Percentiles rank a stretch among this genome's conserved stretches.
Evolutionary conservation across 2,888 invertebrate species (phyloP).

Genomic region (Halocaridina rubra): DNA sequence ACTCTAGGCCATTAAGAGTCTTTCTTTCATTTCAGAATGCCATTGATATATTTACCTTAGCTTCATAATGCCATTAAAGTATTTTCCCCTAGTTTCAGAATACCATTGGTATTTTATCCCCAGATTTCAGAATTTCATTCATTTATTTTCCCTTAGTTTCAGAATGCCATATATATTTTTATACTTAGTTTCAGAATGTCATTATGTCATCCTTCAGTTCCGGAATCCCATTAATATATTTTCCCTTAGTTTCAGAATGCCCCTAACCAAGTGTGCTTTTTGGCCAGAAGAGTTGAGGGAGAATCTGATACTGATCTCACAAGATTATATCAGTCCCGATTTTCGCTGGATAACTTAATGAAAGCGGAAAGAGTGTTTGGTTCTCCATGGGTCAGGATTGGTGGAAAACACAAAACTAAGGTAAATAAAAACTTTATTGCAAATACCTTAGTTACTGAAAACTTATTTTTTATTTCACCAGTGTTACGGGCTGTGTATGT

Average conservation of each 20-base stretch:
- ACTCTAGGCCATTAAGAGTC: no score
- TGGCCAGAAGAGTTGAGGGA: conserved; percentile 10
- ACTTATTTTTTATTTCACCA: no score
- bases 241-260: conserved; percentile 9
- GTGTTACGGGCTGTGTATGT: no score
- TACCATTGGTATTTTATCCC: background rate
- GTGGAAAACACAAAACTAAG: background rate
- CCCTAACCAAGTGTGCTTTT: conserved; percentile 29
- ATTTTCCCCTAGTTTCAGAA: background rate
- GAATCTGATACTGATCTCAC: no score
- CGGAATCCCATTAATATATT: background rate
- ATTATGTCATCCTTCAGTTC: no score
- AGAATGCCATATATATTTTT: background rate
- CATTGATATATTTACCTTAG: no score
- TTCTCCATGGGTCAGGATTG: background rate
- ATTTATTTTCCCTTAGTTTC: background rate
- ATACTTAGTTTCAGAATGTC: background rate
- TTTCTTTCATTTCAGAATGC: no score
- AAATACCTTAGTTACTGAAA: no score
- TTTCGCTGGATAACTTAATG: background rate
- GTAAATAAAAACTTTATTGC: no score
- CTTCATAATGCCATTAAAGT: no score
- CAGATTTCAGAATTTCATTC: background rate
- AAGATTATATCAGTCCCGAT: no score
- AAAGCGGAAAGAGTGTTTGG: background rate